Percentiles rank a stretch among this genome's conserved stretches.
Conservation (phyloP, 2,113 vertebrate species). For the Oreochromis niloticus region DNA sequence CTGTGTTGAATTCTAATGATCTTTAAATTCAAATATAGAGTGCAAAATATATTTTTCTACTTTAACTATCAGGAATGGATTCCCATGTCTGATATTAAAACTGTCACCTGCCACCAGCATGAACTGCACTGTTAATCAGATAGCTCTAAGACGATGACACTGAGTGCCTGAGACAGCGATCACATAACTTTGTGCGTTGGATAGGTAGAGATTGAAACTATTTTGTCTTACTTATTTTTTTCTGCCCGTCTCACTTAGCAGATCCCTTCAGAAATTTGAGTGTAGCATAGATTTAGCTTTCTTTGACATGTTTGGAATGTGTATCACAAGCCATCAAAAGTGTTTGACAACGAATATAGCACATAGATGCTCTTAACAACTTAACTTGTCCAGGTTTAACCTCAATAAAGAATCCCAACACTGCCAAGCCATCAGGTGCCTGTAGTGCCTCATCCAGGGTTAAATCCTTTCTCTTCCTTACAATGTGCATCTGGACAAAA, state of each 20-base stretch:
- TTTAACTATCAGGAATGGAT: not conserved
- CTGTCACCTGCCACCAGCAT: not conserved
- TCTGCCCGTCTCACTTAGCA: not conserved
- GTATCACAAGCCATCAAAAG: not conserved
- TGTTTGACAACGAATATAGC: not conserved
- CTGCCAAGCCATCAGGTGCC: constrained; percentile 48
- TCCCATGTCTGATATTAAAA: not conserved
- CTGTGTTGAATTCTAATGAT: not conserved
- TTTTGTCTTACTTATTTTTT: not conserved
- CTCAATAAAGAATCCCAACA: constrained; percentile 66
- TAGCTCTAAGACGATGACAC: not conserved
- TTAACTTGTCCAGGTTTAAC: constrained; percentile 15
- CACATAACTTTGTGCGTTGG: not conserved
- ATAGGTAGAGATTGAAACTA: not conserved
- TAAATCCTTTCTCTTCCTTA: constrained; percentile 57
- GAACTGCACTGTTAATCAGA: not conserved
- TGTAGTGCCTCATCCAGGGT: not conserved
- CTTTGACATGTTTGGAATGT: not conserved
- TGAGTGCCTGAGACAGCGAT: not conserved
- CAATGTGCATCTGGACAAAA: constrained; percentile 61
- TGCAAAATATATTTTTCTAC: not conserved
- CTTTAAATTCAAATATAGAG: not conserved
- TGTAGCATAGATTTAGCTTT: not conserved
- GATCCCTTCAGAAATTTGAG: not conserved
- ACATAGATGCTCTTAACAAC: no score